Evolutionary conservation across 2,113 vertebrate genomes (phyloP).

Genomic region (Chroicocephalus ridibundus): DNA sequence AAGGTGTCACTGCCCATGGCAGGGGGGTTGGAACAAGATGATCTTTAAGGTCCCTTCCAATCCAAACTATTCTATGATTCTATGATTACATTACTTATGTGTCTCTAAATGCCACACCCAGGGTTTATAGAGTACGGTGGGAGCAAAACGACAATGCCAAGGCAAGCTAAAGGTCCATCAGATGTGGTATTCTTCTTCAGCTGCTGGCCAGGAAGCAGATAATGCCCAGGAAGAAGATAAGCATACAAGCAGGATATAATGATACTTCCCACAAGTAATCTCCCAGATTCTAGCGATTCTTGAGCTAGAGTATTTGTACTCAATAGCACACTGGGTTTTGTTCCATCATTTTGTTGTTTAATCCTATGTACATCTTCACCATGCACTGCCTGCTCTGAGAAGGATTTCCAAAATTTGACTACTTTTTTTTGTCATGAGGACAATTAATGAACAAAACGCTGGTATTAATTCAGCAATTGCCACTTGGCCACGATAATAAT

Average conservation of each 20-base stretch:
- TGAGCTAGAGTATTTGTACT: not conserved
- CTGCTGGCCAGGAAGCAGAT: not conserved
- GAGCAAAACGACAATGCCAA: not conserved
- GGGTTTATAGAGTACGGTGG: rapidly evolving
- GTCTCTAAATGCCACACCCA: not conserved
- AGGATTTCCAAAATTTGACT: not conserved
- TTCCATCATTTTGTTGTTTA: not conserved
- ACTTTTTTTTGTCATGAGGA: not conserved
- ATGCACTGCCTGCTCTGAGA: not conserved
- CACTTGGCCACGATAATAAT: not conserved
- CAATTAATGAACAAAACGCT: not conserved
- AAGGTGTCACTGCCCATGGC: no score
- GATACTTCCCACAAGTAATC: not conserved
- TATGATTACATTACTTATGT: rapidly evolving
- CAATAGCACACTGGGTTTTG: rapidly evolving
- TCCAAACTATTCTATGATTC: no score
- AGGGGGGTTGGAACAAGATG: no score
- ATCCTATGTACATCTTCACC: not conserved
- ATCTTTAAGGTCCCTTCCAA: no score
- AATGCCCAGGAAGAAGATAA: not conserved
- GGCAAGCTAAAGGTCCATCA: not conserved
- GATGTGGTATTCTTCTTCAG: not conserved
- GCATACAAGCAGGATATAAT: not conserved
- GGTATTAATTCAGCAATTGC: not conserved
- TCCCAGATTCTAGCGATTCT: not conserved